Evolutionary conservation across 64 coral and sea anemone species (phyloP).

Genomic region (Orbicella faveolata): DNA sequence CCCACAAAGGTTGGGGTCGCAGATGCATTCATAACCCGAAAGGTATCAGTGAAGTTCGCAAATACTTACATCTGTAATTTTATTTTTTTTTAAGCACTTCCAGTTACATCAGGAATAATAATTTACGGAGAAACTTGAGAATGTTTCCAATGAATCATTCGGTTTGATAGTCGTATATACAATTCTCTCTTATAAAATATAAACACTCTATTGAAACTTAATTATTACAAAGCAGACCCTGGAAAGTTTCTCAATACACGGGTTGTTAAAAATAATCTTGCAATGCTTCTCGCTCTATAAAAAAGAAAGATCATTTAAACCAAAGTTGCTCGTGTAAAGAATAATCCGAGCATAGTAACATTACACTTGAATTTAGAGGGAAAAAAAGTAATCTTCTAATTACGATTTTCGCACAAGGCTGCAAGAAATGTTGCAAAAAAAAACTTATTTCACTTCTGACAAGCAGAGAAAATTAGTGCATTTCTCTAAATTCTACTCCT

Average conservation of each 20-base stretch:
- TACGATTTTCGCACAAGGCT: no score
- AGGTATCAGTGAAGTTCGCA: no score
- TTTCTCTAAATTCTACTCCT: no score
- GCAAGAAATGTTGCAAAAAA: no score
- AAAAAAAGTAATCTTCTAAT: no score
- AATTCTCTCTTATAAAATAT: constrained; percentile 44
- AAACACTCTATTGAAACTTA: constrained; percentile 25
- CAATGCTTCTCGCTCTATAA: background rate
- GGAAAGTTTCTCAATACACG: background rate
- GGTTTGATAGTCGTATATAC: constrained; percentile 27
- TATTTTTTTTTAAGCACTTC: constrained; percentile 6
- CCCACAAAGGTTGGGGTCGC: no score
- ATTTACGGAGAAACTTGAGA: constrained; percentile 27
- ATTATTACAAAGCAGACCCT: constrained; percentile 24
- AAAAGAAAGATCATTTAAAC: background rate
- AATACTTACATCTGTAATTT: background rate
- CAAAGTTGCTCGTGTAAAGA: background rate
- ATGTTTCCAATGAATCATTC: constrained; percentile 31
- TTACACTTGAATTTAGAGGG: background rate
- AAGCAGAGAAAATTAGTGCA: no score
- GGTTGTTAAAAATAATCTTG: constrained; percentile 17
- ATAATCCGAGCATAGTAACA: background rate
- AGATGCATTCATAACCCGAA: background rate
- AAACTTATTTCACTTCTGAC: no score
- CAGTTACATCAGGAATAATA: constrained; percentile 7